Evolutionary conservation across 2,888 invertebrate species (phyloP), one percentile per base, ranked within the genome.

Genomic region (Trissolcus brochymenae): DNA sequence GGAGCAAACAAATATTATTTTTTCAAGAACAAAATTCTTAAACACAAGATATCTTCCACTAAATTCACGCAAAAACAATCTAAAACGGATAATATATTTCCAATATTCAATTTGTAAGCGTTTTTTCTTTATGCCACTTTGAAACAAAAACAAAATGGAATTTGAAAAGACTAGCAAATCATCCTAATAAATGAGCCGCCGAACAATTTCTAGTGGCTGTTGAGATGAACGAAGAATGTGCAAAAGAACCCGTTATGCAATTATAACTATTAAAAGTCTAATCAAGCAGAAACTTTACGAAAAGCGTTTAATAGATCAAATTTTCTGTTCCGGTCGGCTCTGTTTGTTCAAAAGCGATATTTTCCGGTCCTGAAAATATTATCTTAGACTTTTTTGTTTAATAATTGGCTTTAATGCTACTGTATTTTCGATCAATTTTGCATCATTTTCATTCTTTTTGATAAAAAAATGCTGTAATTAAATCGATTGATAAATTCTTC

Each of bases 231-330:
- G 75, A 73, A 70, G 70, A 67, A 64, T 50, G 57, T 55, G 70
- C 53, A 14, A 49, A 59, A 35, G 61, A 60, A 56, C 65, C 62
- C 65, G 67, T 78, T 80, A 77, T 79, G 70, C 59, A 61, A 80
- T 80, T 82, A 82, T 82, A 79, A 81, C 80, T 74, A 81, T 82
- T 82, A 82, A 83, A 84, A 81, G 77, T 84, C 79, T 81, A 81
- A 83, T 81, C 80, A 78, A 59, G 70, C 76, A 75, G 79, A 80
- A 81, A 81, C 79, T 84, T 78, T 54, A 65, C 19, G 40, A 40
- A 77, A 76, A 79, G 49, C 66, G 51, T 68, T 41, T 56, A 65
- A 74, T 76, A 72, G 35, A 35, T 35, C 11, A 75, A 56, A 77
- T 80, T 79, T 54, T 79, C 68, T 71, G 62, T 77, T 70, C 53